A percentile compares a stretch with the other conserved stretches of the same genome.
These are phyloP conservation scores for Paratilapia polleni DNA, from an alignment of 2,113 vertebrate species.

Conservation along the genomic window DNA sequence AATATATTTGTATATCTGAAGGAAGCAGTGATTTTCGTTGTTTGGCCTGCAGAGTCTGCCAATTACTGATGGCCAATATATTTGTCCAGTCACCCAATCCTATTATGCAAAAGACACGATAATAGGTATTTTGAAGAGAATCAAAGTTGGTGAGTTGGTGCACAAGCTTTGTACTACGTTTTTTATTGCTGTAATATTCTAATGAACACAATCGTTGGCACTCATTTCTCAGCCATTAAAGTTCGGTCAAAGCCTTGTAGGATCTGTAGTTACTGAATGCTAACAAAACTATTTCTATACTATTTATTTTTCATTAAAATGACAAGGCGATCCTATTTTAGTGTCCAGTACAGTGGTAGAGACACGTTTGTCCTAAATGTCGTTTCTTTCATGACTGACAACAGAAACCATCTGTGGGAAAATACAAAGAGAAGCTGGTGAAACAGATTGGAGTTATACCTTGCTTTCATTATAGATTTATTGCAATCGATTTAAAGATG, in stretches of 20 bases:
- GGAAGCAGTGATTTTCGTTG: neutral
- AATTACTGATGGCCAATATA: neutral
- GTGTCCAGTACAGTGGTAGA: neutral
- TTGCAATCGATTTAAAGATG: neutral
- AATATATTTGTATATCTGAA: neutral
- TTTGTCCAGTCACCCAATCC: neutral
- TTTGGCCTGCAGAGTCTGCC: neutral
- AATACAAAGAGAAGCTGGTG: neutral
- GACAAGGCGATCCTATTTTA: neutral
- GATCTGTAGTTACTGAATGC: too few species aligned
- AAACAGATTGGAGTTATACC: neutral
- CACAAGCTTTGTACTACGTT: neutral
- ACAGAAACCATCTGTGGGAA: neutral
- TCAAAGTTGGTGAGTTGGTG: neutral
- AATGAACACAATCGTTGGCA: neutral
- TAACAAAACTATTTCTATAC: too few species aligned
- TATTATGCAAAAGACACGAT: too few species aligned
- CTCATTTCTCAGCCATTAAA: too few species aligned
- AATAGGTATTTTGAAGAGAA: neutral
- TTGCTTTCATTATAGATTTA: neutral
- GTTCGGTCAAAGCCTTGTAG: too few species aligned
- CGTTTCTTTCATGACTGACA: neutral
- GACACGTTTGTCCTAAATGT: neutral
- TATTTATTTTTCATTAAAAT: neutral
- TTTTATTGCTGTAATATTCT: neutral